Base-by-base conservation (phyloP, 2,113 vertebrate genomes). In the human (Homo sapiens) region DNA sequence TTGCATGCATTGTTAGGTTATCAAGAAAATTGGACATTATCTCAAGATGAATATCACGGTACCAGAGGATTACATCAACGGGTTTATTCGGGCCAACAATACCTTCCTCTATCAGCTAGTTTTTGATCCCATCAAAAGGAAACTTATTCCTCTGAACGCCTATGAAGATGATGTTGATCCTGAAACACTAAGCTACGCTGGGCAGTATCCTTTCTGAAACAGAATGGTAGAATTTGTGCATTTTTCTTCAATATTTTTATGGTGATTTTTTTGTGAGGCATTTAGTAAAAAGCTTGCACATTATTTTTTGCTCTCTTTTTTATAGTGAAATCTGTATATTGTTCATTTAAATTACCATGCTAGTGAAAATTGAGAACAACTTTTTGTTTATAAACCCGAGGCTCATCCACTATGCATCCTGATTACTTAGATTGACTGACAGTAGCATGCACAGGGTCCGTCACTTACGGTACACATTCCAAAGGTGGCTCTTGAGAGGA, bases 91-190 rank as follows among this genome's bases (percentile, higher is more conserved):
- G 96, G 99, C 99, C 97, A 99, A 99, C 84, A 99, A 99, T 98
- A 99, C 99, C 6, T 99, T 99, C 88, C 99, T 99, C 18, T 99
- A 99, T 98, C 99, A 99, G 97, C 98, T 99, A 78, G 99, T 99
- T 97, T 99, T 99, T 97, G 99, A 99, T 98, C 99, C 99, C 52
- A 18, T 99, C 93, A 96, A 90, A 68, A 99, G 99, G 97, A 99
- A 99, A 97, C 98, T 99, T 23, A 98, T 99, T 82, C 99, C 99
- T 50, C 98, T 99, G 96, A 99, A 99, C 98, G 98, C 99, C 2
- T 99, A 99, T 90, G 98, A 97, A 20, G 99, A 99, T 61, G 98
- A 99, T 80, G 5, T 99, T 22, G 98, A 99, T 97, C 99, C 99
- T 0, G 86, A 98, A 98, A 98, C 98, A 16, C 98, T 99, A 13